Evolutionary conservation across 2,888 invertebrate genomes (phyloP), one percentile per base, ranked within the genome.

Genomic region (Hypomecis punctinalis): DNA sequence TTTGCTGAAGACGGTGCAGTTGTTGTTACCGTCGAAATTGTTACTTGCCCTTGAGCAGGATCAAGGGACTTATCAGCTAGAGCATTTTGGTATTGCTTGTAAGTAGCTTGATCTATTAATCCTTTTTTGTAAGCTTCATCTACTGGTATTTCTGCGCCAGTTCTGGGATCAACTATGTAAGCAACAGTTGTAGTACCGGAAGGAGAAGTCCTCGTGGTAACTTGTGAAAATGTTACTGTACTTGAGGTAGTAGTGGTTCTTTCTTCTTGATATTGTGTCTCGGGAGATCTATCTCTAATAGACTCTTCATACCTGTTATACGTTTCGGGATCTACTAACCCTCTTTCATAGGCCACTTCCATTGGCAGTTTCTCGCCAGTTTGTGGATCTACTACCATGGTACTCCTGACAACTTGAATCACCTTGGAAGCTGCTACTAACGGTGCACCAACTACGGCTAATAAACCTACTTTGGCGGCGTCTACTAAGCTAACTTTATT

Each of bases 301-400:
- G 93, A 93, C 52, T 92, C 91, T 72, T 94, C 93, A 68, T 94
- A 92, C 74, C 91, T 93, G 71, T 89, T 89, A 65, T 91, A 93
- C 8, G 94, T 94, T 65, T 92, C 79, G 60, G 89, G 79, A 77
- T 94, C 96, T 63, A 98, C 96, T 65, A 96, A 85, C 6, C 97
- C 97, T 67, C 95, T 94, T 80, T 96, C 95, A 72, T 97, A 94
- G 4, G 98, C 98, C 57, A 96, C 96, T 85, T 97, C 96, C 74
- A 97, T 94, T 0, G 97, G 96, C 71, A 97, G 93, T 79, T 95
- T 95, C 81, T 97, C 95, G 4, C 97, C 97, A 0, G 97, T 96
- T 74, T 94, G 94, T 0, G 98, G 97, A 86, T 98, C 97, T 61
- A 94, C 91, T 10, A 96, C 94, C 92, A 96, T 95, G 5, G 94